Evolutionary conservation across 2,888 invertebrate genomes (phyloP).

Genomic region (Nephrotoma flavescens): DNA sequence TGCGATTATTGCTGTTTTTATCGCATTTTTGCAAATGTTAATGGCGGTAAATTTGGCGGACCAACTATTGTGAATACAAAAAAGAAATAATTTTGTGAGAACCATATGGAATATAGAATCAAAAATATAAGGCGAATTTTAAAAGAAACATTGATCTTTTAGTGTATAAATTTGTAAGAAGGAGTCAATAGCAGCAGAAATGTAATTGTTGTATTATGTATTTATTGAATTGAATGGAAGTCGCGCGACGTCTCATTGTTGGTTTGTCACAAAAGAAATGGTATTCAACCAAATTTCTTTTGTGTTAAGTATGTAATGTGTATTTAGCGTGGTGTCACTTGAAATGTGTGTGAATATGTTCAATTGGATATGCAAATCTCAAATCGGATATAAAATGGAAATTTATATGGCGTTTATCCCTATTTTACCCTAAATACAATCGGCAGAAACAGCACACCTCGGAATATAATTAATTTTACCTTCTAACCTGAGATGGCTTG

Average conservation of each 20-base stretch:
- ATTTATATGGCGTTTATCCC: too few species aligned
- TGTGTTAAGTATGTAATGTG: background rate
- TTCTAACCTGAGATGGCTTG: too few species aligned
- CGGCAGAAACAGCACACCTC: too few species aligned
- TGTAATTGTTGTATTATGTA: background rate
- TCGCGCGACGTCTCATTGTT: background rate
- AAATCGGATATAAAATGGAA: too few species aligned
- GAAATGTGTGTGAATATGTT: background rate
- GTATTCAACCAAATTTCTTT: background rate
- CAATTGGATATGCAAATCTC: too few species aligned
- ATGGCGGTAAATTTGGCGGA: too few species aligned
- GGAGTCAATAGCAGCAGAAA: background rate
- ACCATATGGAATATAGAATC: background rate
- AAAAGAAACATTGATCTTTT: background rate
- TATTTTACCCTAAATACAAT: too few species aligned
- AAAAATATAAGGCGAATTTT: too few species aligned
- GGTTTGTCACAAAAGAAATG: background rate
- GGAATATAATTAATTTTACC: too few species aligned
- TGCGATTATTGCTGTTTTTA: background rate
- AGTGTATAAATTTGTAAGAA: background rate
- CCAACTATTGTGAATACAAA: too few species aligned
- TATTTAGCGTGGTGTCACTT: background rate
- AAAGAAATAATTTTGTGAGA: too few species aligned
- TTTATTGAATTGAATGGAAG: background rate
- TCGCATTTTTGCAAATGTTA: too few species aligned